Base-by-base conservation (phyloP, 1,140 invertebrate species). In the Pinna nobilis region DNA sequence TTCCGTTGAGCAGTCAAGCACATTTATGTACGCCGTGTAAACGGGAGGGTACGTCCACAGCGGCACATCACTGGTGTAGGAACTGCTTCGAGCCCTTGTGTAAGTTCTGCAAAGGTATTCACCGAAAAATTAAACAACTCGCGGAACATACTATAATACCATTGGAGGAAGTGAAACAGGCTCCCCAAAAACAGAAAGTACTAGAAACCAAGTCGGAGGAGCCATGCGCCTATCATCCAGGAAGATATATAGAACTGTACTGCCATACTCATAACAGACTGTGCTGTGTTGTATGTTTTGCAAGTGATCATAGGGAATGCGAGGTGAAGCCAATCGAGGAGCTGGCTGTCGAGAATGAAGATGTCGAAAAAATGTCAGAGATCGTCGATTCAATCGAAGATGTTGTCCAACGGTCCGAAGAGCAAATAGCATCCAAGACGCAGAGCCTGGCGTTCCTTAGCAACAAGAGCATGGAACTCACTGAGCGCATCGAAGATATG, bases 271-370 rank as follows among this genome's bases (percentile, higher is more conserved):
- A 74, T 25, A 23, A 33, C 20, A 51, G 64, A 33, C 57, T 74
- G 0, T 74, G 72, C 35, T 74, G 72, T 35, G 59, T 74, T n/a
- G n/a, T 69, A 3, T 74, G 72, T 30, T 35, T 74, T 32, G 53
- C 72, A 33, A 32, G 25, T 0, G 20, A 64, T 11, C 72, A 74
- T 15, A 60, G 72, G 41, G 64, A 68, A 57, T 74, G 72, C 37
- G 49, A 41, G 4, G 44, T 74, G 2, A 33, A 68, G 44, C 33
- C 59, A n/a, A 55, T 74, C 51, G 65, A 67, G n/a, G 65, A 74
- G 9, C 11, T 68, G 2, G 33, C 32, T 13, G 35, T 25, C 6
- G 49, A 60, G 3, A 44, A 41, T 25, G 32, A 69, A 15, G 37
- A 32, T 15, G 33, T 30, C 15, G 64, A 37, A 1, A 39, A 44